Evolutionary conservation across 1,140 invertebrate genomes (phyloP).

Genomic region (Drosophila malerkotliana): DNA sequence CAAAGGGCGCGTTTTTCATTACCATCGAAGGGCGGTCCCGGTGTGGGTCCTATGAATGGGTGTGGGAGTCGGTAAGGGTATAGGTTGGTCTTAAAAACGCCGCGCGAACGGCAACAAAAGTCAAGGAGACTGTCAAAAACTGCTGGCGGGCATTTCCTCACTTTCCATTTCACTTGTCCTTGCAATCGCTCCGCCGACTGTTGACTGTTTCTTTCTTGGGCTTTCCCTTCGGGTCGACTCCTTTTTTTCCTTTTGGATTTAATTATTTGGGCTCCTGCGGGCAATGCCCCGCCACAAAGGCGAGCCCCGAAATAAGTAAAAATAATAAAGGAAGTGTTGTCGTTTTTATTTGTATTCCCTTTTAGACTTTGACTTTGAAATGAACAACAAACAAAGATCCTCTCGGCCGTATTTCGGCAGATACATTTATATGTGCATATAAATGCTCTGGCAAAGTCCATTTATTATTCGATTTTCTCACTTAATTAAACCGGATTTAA

Average conservation of each 20-base stretch:
- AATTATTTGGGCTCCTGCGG: slow-evolving; percentile 49
- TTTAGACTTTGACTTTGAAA: slow-evolving; percentile 31
- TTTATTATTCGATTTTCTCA: slow-evolving; percentile 36
- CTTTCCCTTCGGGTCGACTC: slow-evolving; percentile 10
- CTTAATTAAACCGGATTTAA: slow-evolving; percentile 44
- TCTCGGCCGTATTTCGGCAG: background rate
- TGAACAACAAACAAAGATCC: slow-evolving; percentile 16
- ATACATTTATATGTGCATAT: slow-evolving; percentile 11
- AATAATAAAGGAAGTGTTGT: slow-evolving; percentile 47
- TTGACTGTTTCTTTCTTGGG: slow-evolving; percentile 36
- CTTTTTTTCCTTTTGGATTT: slow-evolving; percentile 19
- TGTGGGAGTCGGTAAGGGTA: slow-evolving; percentile 3
- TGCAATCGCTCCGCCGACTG: slow-evolving; percentile 40
- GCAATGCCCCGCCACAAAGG: slow-evolving; percentile 27
- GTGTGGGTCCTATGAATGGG: slow-evolving; percentile 4
- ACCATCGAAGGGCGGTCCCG: slow-evolving; percentile 50
- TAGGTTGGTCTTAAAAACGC: slow-evolving; percentile 61
- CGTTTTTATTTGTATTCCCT: slow-evolving; percentile 43
- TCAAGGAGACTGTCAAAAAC: slow-evolving; percentile 75
- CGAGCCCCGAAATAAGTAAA: slow-evolving; percentile 10
- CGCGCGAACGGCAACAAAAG: slow-evolving; percentile 73
- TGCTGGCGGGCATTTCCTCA: slow-evolving; percentile 69
- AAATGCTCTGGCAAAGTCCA: background rate
- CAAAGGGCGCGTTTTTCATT: slow-evolving; percentile 80
- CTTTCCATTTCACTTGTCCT: slow-evolving; percentile 70